phyloP scores from a whole-genome alignment of 1,140 invertebrate species.

The Linepithema humile region DNA sequence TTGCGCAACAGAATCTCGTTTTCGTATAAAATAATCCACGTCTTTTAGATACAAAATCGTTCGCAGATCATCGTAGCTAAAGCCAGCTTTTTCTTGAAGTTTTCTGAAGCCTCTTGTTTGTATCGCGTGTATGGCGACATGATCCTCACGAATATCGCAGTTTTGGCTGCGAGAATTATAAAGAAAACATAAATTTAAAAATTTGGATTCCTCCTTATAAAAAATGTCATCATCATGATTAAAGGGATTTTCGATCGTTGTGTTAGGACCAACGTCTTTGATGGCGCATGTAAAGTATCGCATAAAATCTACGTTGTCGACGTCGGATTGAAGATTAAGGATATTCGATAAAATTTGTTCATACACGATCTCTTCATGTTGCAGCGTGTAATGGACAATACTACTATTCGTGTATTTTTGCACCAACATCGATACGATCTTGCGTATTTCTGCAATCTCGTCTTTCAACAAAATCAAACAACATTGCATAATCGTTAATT shows the following conservation, averaged over 20 bases:
- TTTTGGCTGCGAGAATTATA: neutral
- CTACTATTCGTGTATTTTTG: slow-evolving; percentile 6
- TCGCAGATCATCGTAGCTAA: slow-evolving; percentile 58
- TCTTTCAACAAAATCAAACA: slow-evolving; percentile 70
- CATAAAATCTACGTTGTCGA: slow-evolving; percentile 7
- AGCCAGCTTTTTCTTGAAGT: slow-evolving; percentile 50
- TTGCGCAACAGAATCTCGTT: slow-evolving; percentile 64
- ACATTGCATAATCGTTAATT: slow-evolving; percentile 47
- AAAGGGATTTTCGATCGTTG: slow-evolving; percentile 71
- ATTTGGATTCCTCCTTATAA: slow-evolving; percentile 72
- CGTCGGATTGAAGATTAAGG: neutral
- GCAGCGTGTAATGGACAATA: neutral
- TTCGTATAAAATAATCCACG: slow-evolving; percentile 67
- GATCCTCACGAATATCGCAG: neutral
- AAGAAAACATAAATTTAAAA: slow-evolving; percentile 70
- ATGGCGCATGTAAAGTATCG: slow-evolving; percentile 42
- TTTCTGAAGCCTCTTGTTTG: slow-evolving; percentile 20
- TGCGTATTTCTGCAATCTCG: slow-evolving; percentile 62
- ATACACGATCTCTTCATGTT: slow-evolving; percentile 53
- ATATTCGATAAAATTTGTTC: slow-evolving; percentile 42
- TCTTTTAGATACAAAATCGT: slow-evolving; percentile 65
- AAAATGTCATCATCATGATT: slow-evolving; percentile 66
- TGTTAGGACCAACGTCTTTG: neutral
- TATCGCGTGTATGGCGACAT: slow-evolving; percentile 24
- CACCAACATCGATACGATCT: slow-evolving; percentile 9